Evolutionary conservation across 1,140 invertebrate genomes (phyloP).

Genomic region (Copidosoma floridanum): DNA sequence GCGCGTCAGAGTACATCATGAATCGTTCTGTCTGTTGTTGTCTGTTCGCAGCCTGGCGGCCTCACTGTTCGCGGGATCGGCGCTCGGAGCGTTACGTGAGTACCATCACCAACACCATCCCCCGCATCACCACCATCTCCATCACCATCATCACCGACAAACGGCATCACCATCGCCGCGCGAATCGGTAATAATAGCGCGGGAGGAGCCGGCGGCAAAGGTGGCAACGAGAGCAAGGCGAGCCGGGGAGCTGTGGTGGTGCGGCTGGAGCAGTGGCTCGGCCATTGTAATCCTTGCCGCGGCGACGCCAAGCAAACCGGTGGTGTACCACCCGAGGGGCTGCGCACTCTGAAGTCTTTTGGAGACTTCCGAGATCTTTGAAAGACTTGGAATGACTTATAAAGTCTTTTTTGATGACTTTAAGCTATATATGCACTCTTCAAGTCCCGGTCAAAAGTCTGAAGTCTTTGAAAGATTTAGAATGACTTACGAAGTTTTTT

Average conservation of each 20-base stretch:
- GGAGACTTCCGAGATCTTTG: too few species aligned
- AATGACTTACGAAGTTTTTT: too few species aligned
- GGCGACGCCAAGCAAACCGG: too few species aligned
- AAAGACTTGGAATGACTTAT: too few species aligned
- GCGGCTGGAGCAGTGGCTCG: slow-evolving; percentile 1
- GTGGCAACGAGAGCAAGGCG: neutral
- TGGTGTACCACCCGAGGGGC: too few species aligned
- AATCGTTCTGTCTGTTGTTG: too few species aligned
- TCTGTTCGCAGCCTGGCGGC: slow-evolving; percentile 38
- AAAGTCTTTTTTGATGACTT: too few species aligned
- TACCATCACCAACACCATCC: slow-evolving; percentile 25
- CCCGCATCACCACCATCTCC: neutral
- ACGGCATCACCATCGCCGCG: neutral
- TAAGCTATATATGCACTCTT: too few species aligned
- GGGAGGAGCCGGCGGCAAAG: neutral
- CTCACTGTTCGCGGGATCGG: slow-evolving; percentile 27
- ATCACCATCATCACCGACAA: slow-evolving; percentile 5
- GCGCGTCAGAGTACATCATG: too few species aligned
- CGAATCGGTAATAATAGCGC: too few species aligned
- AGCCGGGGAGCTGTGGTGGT: neutral
- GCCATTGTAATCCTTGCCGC: neutral
- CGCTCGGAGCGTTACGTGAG: slow-evolving; percentile 45
- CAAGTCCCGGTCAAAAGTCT: neutral
- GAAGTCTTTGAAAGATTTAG: too few species aligned
- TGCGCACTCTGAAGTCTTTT: too few species aligned